Percentiles rank a stretch among this genome's conserved stretches.
Evolutionary conservation across 2,888 invertebrate genomes (phyloP).

Genomic region (Metellina segmentata): DNA sequence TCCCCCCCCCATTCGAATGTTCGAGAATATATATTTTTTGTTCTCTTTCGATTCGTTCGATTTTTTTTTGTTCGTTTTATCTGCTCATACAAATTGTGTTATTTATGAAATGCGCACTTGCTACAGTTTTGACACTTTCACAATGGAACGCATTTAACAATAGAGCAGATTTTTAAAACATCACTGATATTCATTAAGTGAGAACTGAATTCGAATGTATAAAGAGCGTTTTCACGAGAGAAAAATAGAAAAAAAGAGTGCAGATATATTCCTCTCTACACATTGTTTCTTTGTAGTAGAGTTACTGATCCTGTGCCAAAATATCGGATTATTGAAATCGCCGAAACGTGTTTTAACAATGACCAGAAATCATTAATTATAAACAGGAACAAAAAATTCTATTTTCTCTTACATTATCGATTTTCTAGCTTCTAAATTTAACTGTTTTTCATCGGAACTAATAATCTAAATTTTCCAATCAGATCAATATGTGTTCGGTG

Average conservation of each 20-base stretch:
- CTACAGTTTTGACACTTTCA: constrained; percentile 69
- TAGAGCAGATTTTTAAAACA: constrained; percentile 73
- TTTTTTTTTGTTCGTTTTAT: constrained; percentile 57
- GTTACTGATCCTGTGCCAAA: constrained; percentile 60
- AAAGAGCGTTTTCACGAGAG: constrained; percentile 14
- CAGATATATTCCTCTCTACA: constrained; percentile 53
- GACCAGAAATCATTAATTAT: constrained; percentile 37
- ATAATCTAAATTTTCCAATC: too few species aligned
- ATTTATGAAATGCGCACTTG: constrained; percentile 71
- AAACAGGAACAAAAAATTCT: constrained; percentile 11
- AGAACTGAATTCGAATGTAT: constrained; percentile 45
- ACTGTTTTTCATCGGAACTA: background rate
- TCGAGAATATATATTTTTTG: constrained; percentile 32
- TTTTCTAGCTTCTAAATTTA: constrained; percentile 1
- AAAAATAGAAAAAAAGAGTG: constrained; percentile 33
- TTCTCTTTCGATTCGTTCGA: constrained; percentile 19
- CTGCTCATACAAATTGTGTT: constrained; percentile 68
- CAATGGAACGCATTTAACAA: constrained; percentile 58
- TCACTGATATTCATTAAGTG: constrained; percentile 70
- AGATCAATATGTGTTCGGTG: too few species aligned
- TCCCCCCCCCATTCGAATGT: constrained; percentile 18
- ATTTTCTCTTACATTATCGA: constrained; percentile 15
- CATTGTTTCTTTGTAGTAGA: constrained; percentile 68
- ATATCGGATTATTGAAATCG: constrained; percentile 66
- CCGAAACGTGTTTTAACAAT: constrained; percentile 57